phyloP scores from a whole-genome alignment of 1,140 invertebrate species.

The Lethocerus indicus region DNA sequence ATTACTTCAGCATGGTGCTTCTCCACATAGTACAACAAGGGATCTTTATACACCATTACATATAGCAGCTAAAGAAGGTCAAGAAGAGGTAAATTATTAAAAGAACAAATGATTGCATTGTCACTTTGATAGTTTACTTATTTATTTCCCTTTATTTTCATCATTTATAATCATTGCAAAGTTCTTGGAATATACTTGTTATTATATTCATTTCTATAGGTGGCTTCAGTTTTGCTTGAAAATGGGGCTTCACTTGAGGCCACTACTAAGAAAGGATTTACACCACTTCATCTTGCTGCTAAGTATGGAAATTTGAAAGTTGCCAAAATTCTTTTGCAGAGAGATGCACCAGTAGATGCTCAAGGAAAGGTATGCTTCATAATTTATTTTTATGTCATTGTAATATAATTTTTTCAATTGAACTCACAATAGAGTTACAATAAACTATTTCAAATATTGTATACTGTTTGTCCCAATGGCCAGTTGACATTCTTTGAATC shows the following conservation, averaged over 20 bases:
- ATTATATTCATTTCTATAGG: constrained; percentile 43
- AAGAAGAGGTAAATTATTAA: constrained; percentile 50
- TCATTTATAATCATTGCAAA: no score
- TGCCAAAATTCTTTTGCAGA: constrained; percentile 66
- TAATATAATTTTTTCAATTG: background rate
- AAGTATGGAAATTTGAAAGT: constrained; percentile 95
- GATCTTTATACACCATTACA: constrained; percentile 94
- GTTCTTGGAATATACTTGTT: no score
- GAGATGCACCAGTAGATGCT: constrained; percentile 79
- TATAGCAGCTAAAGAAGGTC: constrained; percentile 93
- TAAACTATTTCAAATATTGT: no score
- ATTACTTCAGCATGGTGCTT: constrained; percentile 76
- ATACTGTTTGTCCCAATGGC: no score
- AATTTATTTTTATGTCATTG: constrained; percentile 3
- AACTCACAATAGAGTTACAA: no score
- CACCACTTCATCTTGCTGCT: constrained; percentile 88
- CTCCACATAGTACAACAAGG: constrained; percentile 72
- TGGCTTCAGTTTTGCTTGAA: constrained; percentile 79
- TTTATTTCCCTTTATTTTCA: no score
- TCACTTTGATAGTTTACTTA: no score
- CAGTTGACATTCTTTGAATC: no score
- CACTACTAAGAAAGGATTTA: constrained; percentile 93
- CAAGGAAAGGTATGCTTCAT: constrained; percentile 58
- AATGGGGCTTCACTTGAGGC: constrained; percentile 80
- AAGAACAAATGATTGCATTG: no score